These are phyloP conservation scores for Lagopus muta DNA, from an alignment of 2,113 vertebrate genomes.

Conservation along the genomic window DNA sequence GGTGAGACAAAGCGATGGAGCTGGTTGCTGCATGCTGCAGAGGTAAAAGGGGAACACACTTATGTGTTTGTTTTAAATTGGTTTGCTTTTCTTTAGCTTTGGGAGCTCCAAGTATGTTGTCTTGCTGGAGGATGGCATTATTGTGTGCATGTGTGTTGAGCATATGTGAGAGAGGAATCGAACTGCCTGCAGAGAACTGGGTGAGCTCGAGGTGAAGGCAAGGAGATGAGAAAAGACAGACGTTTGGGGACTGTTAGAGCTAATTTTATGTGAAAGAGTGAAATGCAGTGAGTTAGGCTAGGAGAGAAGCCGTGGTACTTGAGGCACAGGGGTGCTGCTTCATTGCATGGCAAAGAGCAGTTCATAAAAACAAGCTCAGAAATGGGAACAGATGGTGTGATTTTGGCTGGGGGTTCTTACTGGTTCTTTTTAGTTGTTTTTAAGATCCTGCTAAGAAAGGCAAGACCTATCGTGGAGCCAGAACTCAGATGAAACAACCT, in stretches of 20 bases:
- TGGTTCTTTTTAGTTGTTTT: constrained; percentile 4
- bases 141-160: neutral
- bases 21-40: neutral
- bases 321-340: constrained; percentile 26
- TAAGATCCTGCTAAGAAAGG: neutral
- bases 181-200: constrained; percentile 24
- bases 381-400: constrained; percentile 16
- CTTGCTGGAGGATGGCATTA: neutral
- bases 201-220: constrained; percentile 5
- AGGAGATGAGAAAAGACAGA: constrained; percentile 47
- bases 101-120: neutral
- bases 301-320: neutral
- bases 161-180: constrained; percentile 41
- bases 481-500: neutral
- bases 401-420: neutral
- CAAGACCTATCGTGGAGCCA: neutral
- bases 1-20: neutral
- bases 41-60: neutral
- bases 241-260: constrained; percentile 14
- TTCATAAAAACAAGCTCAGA: neutral
- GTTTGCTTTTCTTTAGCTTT: neutral
- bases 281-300: neutral
- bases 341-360: neutral
- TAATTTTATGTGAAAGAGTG: constrained; percentile 43
- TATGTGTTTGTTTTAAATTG: neutral